phyloP scores from a whole-genome alignment of 2,113 vertebrate species.

The Hemichromis elongatus region DNA sequence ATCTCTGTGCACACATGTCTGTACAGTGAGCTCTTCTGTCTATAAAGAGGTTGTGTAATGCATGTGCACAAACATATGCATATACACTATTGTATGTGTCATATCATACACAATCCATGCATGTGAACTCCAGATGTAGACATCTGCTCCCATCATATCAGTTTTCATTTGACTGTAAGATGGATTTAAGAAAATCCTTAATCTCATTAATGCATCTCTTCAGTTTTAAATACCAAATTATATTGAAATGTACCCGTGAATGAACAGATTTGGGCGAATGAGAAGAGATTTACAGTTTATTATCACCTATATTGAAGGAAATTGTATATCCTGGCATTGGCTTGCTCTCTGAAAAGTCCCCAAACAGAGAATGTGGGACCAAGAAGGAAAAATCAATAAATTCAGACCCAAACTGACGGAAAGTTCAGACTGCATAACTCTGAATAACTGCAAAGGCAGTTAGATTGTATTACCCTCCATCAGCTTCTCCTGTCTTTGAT shows the following conservation, averaged over 20 bases:
- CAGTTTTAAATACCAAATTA: not conserved
- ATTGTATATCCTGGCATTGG: not conserved
- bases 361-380: not conserved
- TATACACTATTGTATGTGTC: not conserved
- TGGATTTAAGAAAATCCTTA: not conserved
- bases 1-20: constrained; percentile 10
- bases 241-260: not conserved
- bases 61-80: not conserved
- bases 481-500: not conserved
- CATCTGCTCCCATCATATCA: not conserved
- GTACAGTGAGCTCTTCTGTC: not conserved
- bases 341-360: not conserved
- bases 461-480: not conserved
- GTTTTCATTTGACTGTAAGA: not conserved
- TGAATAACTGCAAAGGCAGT: not conserved
- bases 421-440: not conserved
- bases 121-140: not conserved
- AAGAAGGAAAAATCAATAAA: not conserved
- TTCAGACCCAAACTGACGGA: not conserved
- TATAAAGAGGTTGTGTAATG: not conserved
- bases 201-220: not conserved
- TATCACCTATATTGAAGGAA: not conserved
- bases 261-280: not conserved
- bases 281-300: not conserved
- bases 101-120: not conserved